Percentiles rank a stretch among this genome's conserved stretches.
These are phyloP conservation scores for Eremobia ochroleuca DNA, from an alignment of 2,888 invertebrate species.

Conservation along the genomic window DNA sequence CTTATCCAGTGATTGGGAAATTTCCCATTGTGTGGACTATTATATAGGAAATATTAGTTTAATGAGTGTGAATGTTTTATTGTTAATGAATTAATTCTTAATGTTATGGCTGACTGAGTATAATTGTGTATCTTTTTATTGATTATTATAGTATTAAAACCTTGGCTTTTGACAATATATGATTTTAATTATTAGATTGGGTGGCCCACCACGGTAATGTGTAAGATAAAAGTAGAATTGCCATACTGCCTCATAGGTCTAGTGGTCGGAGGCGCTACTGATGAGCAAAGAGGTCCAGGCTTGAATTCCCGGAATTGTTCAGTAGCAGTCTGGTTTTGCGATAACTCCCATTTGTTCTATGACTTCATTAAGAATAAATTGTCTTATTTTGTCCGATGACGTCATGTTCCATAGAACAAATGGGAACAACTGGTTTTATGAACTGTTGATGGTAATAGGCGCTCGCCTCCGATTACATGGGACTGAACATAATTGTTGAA, in stretches of 20 bases:
- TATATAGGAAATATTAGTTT: conserved; percentile 57
- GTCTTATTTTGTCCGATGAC: too few relatives aligned
- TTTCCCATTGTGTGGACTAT: conserved; percentile 40
- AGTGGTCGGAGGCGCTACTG: background rate
- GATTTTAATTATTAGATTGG: conserved; percentile 11
- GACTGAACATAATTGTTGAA: background rate
- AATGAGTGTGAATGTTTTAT: conserved; percentile 72
- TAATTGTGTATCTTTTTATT: conserved; percentile 64
- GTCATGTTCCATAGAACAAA: too few relatives aligned
- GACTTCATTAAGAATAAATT: too few relatives aligned
- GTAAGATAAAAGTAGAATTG: background rate
- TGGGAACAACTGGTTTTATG: background rate
- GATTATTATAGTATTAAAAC: conserved; percentile 63
- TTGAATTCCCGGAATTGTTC: too few relatives aligned
- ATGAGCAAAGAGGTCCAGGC: background rate
- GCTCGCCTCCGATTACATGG: background rate
- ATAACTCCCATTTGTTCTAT: too few relatives aligned
- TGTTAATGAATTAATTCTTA: conserved; percentile 75
- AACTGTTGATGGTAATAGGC: background rate
- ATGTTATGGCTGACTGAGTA: conserved; percentile 82
- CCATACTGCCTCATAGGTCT: background rate
- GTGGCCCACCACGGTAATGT: background rate
- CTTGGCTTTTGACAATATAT: conserved; percentile 30
- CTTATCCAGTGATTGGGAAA: conserved; percentile 59
- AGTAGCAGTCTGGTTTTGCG: too few relatives aligned